A percentile compares a stretch with the other conserved stretches of the same genome.
Conservation (phyloP, 2,113 vertebrate genomes). For the Prunella fulvescens region DNA sequence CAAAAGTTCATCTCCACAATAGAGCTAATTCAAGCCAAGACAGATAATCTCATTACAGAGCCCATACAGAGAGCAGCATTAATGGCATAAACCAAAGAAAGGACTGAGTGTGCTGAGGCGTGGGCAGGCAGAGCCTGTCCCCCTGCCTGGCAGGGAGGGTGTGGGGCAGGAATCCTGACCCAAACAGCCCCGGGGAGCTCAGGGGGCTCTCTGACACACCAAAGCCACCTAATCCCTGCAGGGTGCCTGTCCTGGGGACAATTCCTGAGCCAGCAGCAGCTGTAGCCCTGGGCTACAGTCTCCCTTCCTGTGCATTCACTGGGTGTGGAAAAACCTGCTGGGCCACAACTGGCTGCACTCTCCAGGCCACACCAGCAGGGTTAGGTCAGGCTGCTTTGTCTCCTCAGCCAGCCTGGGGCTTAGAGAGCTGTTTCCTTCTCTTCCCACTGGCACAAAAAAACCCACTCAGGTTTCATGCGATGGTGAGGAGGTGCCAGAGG, state of each 20-base stretch:
- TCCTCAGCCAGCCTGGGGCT: neutral
- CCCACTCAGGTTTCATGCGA: neutral
- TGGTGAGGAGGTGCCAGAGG: neutral
- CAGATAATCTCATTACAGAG: slow-evolving; percentile 50
- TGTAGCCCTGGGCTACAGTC: neutral
- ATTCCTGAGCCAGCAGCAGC: neutral
- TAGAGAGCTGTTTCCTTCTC: neutral
- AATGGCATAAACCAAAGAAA: slow-evolving; percentile 5
- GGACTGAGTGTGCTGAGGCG: neutral
- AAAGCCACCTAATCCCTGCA: neutral
- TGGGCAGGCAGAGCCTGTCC: neutral
- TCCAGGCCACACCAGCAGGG: neutral
- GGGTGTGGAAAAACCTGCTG: neutral
- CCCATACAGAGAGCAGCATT: slow-evolving; percentile 24
- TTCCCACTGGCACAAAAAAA: neutral
- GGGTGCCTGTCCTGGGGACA: neutral
- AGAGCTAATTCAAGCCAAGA: slow-evolving; percentile 50
- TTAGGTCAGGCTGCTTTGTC: neutral
- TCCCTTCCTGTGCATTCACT: neutral
- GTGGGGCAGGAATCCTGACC: neutral
- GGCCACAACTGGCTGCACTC: neutral
- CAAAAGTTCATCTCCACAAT: slow-evolving; percentile 47
- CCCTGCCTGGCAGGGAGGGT: neutral
- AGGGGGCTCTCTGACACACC: neutral
- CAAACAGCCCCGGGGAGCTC: neutral